phyloP scores from a whole-genome alignment of 2,888 invertebrate genomes.

The Andrena flavipes region DNA sequence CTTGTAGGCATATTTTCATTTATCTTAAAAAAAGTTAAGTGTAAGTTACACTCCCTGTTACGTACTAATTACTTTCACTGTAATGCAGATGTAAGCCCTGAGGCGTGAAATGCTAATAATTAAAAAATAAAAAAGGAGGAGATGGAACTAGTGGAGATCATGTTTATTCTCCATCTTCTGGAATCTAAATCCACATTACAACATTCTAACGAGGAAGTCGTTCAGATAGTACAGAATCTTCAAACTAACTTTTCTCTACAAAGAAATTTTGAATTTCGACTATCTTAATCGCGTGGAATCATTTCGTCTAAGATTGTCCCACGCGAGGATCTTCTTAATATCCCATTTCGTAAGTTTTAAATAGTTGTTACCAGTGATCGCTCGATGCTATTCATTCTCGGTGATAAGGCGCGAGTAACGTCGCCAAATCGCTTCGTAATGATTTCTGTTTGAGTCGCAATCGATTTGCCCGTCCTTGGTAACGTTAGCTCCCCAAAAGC shows the following conservation, averaged over 20 bases:
- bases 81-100: no score
- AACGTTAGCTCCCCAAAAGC: conserved; percentile 18
- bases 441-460: conserved; percentile 42
- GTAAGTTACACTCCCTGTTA: background rate
- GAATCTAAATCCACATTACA: conserved; percentile 52
- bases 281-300: no score
- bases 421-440: conserved; percentile 19
- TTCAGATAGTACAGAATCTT: no score
- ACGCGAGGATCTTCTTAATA: background rate
- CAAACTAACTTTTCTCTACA: no score
- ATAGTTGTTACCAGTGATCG: background rate
- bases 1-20: no score
- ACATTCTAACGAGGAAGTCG: conserved; percentile 55
- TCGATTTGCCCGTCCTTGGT: conserved; percentile 45
- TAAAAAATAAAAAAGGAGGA: conserved; percentile 7
- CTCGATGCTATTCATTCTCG: background rate
- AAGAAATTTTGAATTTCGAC: no score
- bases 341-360: background rate
- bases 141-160: background rate
- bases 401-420: conserved; percentile 6
- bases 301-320: no score
- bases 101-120: no score
- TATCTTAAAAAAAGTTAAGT: no score
- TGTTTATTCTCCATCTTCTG: conserved; percentile 23
- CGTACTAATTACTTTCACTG: no score